A percentile compares a stretch with the other conserved stretches of the same genome.
Conservation (phyloP, 2,797 vertebrate genomes). For the Halcyon smyrnensis region DNA sequence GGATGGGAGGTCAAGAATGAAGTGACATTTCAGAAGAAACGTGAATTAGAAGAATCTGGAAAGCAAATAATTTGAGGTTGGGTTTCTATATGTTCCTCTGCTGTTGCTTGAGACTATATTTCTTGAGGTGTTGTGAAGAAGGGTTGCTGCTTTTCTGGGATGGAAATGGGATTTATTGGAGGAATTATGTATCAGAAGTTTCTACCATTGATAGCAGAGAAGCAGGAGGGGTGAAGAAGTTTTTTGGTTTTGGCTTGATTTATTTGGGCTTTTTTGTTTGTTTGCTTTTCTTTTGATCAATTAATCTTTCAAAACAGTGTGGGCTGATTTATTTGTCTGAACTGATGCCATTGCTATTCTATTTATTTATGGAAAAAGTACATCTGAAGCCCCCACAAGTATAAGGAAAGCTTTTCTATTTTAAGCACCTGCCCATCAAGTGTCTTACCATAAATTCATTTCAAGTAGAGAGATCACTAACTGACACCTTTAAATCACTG, state of each 20-base stretch:
- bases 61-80: background rate
- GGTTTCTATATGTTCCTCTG: background rate
- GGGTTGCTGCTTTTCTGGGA: background rate
- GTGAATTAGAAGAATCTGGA: background rate
- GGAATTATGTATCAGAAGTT: background rate
- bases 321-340: background rate
- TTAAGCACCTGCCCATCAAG: background rate
- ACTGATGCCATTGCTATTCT: background rate
- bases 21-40: background rate
- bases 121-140: background rate
- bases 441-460: constrained; percentile 1
- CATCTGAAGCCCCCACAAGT: background rate
- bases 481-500: background rate
- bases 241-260: background rate
- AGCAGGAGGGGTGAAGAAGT: background rate
- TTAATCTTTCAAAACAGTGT: background rate
- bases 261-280: background rate
- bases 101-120: background rate
- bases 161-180: background rate
- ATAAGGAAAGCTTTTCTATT: background rate
- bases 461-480: background rate
- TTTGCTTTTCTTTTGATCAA: background rate
- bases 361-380: background rate
- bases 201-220: background rate
- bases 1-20: background rate